Percentiles rank a stretch among this genome's conserved stretches.
These are phyloP conservation scores for Dusona sp. DNA, from an alignment of 2,888 invertebrate species.

Conservation along the genomic window DNA sequence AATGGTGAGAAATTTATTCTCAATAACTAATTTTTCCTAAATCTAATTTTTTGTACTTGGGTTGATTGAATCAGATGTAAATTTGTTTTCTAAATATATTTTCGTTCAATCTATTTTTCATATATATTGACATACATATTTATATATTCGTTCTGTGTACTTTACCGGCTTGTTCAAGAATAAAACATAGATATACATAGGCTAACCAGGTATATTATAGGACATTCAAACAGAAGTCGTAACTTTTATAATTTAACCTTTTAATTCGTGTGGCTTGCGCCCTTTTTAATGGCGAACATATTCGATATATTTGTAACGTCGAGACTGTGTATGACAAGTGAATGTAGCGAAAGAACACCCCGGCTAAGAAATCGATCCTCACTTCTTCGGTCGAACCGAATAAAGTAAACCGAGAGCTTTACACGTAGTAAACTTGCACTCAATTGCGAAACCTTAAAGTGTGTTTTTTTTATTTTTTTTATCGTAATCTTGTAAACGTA, in stretches of 20 bases:
- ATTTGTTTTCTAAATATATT: slow-evolving; percentile 42
- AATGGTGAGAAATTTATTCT: slow-evolving; percentile 88
- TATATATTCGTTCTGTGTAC: not conserved
- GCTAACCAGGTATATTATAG: not conserved
- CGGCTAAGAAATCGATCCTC: slow-evolving; percentile 50
- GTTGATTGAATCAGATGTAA: not conserved
- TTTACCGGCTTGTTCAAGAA: not conserved
- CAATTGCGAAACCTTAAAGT: slow-evolving; percentile 31
- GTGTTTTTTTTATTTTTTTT: not conserved
- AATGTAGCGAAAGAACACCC: slow-evolving; percentile 43
- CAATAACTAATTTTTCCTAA: not conserved
- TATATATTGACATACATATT: not conserved
- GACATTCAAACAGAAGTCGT: not conserved
- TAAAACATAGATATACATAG: not conserved
- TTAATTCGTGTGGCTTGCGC: not conserved
- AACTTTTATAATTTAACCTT: not conserved
- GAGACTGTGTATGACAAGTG: slow-evolving; percentile 27
- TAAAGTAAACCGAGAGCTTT: slow-evolving; percentile 8
- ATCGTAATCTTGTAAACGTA: not conserved
- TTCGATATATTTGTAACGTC: slow-evolving; percentile 25
- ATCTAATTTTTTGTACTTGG: not conserved
- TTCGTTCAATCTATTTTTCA: slow-evolving; percentile 13
- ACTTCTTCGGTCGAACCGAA: slow-evolving; percentile 29
- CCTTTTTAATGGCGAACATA: not conserved
- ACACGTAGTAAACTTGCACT: slow-evolving; percentile 29